phyloP scores from a whole-genome alignment of 2,113 vertebrate genomes.

The Aspiorhynchus laticeps region DNA sequence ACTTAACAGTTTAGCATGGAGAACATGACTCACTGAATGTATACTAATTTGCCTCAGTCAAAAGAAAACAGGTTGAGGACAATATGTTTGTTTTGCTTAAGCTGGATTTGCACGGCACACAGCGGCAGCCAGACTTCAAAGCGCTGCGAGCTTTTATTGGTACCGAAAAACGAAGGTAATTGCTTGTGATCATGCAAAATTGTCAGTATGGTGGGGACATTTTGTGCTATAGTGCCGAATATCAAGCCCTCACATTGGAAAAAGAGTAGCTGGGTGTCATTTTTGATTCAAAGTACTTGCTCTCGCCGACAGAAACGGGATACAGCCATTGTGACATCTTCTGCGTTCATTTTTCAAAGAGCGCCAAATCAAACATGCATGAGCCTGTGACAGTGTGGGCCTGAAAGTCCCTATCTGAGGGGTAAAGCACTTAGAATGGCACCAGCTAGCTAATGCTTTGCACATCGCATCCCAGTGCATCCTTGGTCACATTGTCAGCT shows the following conservation, averaged over 20 bases:
- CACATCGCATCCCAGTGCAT: conserved; percentile 51
- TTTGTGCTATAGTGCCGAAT: conserved; percentile 72
- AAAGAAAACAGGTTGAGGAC: conserved; percentile 68
- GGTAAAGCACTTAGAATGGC: conserved; percentile 57
- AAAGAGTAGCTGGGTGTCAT: conserved; percentile 70
- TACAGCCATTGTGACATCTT: conserved; percentile 71
- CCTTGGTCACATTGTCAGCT: conserved; percentile 55
- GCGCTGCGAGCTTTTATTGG: conserved; percentile 64
- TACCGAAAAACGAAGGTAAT: conserved; percentile 68
- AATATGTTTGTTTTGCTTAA: conserved; percentile 80
- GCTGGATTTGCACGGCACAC: conserved; percentile 77
- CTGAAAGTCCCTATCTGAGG: conserved; percentile 61
- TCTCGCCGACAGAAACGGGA: conserved; percentile 68
- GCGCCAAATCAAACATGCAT: conserved; percentile 78
- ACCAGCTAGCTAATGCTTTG: conserved; percentile 55
- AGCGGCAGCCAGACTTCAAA: conserved; percentile 52
- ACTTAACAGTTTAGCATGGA: conserved; percentile 47
- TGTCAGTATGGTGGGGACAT: conserved; percentile 72
- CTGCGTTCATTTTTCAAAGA: conserved; percentile 71
- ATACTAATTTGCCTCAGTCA: conserved; percentile 47
- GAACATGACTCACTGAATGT: conserved; percentile 50
- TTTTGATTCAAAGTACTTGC: conserved; percentile 74
- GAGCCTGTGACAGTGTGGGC: conserved; percentile 67
- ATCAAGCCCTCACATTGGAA: conserved; percentile 68
- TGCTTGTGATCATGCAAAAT: conserved; percentile 74